A percentile compares a stretch with the other conserved stretches of the same genome.
phyloP scores from a whole-genome alignment of 2,113 vertebrate species.

The Saccopteryx bilineata region DNA sequence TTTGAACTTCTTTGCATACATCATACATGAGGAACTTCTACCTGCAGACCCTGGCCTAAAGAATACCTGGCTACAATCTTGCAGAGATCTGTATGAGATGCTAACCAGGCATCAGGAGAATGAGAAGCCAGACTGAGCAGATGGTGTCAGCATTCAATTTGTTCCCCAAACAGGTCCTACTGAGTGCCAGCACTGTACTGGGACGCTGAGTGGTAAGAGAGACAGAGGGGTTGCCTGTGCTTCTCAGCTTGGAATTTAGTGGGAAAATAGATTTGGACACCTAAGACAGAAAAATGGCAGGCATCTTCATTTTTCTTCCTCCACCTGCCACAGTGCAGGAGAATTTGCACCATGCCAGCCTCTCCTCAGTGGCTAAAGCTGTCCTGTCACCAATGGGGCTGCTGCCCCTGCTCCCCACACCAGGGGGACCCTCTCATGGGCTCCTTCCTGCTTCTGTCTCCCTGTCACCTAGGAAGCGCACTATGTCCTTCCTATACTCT shows the following conservation, averaged over 20 bases:
- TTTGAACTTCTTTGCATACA: constrained; percentile 64
- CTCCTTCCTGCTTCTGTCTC: neutral
- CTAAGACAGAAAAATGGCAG: neutral
- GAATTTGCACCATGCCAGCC: neutral
- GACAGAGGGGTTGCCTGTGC: no score
- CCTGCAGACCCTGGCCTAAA: neutral
- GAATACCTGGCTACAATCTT: neutral
- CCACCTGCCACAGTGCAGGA: neutral
- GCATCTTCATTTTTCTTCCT: neutral
- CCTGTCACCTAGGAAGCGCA: neutral
- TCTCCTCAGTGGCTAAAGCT: neutral
- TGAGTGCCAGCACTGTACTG: neutral
- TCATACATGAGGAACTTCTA: constrained; percentile 56
- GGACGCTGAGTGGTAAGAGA: neutral
- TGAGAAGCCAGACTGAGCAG: neutral
- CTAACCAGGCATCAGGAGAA: neutral
- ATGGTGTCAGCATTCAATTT: neutral
- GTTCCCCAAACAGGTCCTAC: neutral
- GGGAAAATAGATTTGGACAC: neutral
- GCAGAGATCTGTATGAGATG: neutral
- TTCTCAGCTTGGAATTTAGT: neutral
- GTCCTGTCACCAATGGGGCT: neutral
- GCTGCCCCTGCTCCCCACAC: neutral
- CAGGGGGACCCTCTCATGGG: neutral
- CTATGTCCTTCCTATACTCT: neutral